These are phyloP conservation scores for Pseudomyrmex cubaensis DNA, from an alignment of 1,140 invertebrate genomes.

Conservation along the genomic window DNA sequence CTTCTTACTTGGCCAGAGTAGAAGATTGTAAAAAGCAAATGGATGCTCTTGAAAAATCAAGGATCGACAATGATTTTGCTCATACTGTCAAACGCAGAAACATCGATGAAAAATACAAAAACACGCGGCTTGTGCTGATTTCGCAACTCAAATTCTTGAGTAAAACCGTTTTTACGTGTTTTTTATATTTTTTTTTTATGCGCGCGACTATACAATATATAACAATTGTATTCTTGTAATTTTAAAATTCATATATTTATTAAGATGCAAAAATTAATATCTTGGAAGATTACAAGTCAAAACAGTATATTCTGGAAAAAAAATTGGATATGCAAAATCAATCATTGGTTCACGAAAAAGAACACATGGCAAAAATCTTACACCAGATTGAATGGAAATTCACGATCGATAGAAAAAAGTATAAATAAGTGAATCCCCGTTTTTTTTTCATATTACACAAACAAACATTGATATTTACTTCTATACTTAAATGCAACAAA, in stretches of 20 bases:
- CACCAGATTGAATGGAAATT: constrained; percentile 68
- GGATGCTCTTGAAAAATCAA: constrained; percentile 57
- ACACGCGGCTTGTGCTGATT: constrained; percentile 67
- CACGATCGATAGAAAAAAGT: constrained; percentile 78
- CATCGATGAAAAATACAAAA: constrained; percentile 72
- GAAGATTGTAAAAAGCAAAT: constrained; percentile 65
- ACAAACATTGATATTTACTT: neutral
- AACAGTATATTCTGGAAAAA: constrained; percentile 57
- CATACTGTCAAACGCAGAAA: constrained; percentile 67
- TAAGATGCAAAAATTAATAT: constrained; percentile 77
- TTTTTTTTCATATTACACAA: neutral
- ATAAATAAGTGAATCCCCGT: constrained; percentile 2
- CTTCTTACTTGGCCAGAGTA: constrained; percentile 63
- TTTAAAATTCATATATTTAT: constrained; percentile 24
- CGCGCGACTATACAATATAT: neutral
- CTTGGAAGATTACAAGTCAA: constrained; percentile 78
- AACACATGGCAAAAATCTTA: constrained; percentile 62
- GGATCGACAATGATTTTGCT: constrained; percentile 60
- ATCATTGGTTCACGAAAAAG: constrained; percentile 63
- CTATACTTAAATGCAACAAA: too few species aligned
- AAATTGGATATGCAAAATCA: constrained; percentile 68
- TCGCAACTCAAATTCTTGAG: constrained; percentile 76
- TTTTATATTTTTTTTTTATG: neutral
- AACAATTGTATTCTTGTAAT: too few species aligned
- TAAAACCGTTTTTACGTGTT: constrained; percentile 70